Evolutionary conservation across 2,888 invertebrate species (phyloP), one percentile per base, ranked within the genome.

Genomic region (Cheilosia vernalis): DNA sequence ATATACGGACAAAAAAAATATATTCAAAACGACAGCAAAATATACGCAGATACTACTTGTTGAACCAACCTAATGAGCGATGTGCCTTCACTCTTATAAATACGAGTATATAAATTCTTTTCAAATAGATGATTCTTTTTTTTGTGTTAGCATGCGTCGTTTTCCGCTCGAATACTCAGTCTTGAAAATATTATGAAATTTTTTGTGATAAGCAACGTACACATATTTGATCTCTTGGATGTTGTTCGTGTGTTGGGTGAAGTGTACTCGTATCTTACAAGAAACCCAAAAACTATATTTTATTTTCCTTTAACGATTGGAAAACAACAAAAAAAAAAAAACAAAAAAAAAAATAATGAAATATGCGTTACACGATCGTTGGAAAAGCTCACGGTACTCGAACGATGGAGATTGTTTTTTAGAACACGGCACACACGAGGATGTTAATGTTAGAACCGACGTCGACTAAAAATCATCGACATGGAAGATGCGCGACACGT

Each of bases 401-500:
- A 66, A 49, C 66, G 55, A 47, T 70, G 49, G 42, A 17, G 49
- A 17, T 47, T 21, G 24, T 51, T 56, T 77, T 53, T 42, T 30
- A 79, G 56, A 72, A 61, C 24, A 56, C 60, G 58, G 33, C 60
- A 55, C 44, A 49, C 63, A 47, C 58, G 74, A 76, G 63, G 74
- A 84, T 78, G 73, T 69, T 49, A 51, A 69, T 44, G 53, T 74
- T 74, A 84, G 79, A 79, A 79, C 74, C 83, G 76, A 47, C 76
- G 81, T 61, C 72, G 64, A 66, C 72, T 69, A 69, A 44, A 47
- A 77, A 55, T 74, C 64, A 64, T 82, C 76, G 37, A 70, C 64
- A 74, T 76, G 51, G 64, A 64, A 79, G 84, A 84, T 81, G 76
- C 85, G 85, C 85, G 85, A 85, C 85, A 85, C 85, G 85, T 85